Base-by-base conservation (phyloP, 1,140 invertebrate species). In the Macrocentrus cingulum region DNA sequence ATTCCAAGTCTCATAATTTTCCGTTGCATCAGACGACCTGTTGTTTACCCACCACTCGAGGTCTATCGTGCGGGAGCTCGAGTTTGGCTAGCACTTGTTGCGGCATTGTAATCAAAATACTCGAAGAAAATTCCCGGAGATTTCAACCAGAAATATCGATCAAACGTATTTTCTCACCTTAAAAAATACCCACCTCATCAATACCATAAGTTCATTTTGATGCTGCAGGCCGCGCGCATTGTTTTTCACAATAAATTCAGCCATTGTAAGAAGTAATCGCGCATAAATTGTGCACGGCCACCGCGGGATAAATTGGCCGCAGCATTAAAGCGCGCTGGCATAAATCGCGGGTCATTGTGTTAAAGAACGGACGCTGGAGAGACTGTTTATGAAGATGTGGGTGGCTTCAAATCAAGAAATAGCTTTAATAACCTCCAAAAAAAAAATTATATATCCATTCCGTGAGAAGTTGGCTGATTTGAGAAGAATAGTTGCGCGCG, bases 271-370 rank as follows among this genome's bases (percentile, higher is more conserved):
- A 64, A 67, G 65, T 72, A 71, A 74, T 69, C 67, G 63, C 55
- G 63, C 66, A 71, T 72, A 74, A 74, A 74, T 74, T 70, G 65
- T 62, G 64, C 57, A 63, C 22, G 54, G 59, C 56, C 45, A 46
- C 29, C 39, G 45, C 62, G 60, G 67, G 67, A 71, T 74, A 73
- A 73, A 72, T 72, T 73, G 68, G 67, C 59, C 66, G 71, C 71
- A 70, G 73, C 72, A 75, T 70, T 70, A 71, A 67, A 67, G 65
- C 66, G 59, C 69, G 67, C 67, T 63, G 62, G 62, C 65, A 73
- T 75, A 75, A 75, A 75, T 75, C 72, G 39, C 3, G 44, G 58
- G 62, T 75, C 70, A 69, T 74, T 72, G 72, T 75, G 68, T 73
- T 70, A 68, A 63, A 50, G 60, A 13, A 39, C 22, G 19, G 25